Conservation (phyloP, 2,888 invertebrate genomes). For the Tuberolachnus salignus region DNA sequence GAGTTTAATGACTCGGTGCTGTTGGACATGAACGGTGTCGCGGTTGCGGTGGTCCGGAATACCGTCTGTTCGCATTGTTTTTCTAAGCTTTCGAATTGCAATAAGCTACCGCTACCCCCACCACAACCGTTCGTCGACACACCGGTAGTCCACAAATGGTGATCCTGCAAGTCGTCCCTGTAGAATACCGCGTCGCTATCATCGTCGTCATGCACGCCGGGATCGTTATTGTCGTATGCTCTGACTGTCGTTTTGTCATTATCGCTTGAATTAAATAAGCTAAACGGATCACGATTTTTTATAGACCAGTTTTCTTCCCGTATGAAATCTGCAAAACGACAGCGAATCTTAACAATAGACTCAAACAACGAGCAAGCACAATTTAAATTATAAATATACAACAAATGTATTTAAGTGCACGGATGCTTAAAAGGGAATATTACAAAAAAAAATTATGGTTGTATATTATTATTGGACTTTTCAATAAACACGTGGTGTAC, state of each 20-base stretch:
- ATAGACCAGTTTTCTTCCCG: constrained; percentile 43
- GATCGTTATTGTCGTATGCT: constrained; percentile 58
- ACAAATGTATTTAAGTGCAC: no score
- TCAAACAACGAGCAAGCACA: no score
- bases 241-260: constrained; percentile 2
- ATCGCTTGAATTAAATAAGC: constrained; percentile 25
- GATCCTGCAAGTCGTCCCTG: constrained; percentile 55
- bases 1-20: constrained; percentile 61
- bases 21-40: constrained; percentile 62
- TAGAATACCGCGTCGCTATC: constrained; percentile 62
- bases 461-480: no score
- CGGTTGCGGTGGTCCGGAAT: constrained; percentile 61
- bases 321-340: constrained; percentile 41
- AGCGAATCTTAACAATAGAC: not conserved
- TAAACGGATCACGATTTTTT: constrained; percentile 32
- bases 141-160: constrained; percentile 57
- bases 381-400: no score
- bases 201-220: constrained; percentile 60
- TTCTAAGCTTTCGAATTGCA: constrained; percentile 85
- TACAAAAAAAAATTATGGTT: not conserved
- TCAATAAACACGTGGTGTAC: no score
- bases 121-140: constrained; percentile 47
- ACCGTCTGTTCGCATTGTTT: constrained; percentile 68
- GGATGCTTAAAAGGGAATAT: not conserved
- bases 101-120: constrained; percentile 67